phyloP scores from a whole-genome alignment of 2,888 invertebrate species.

The Drosophila formosana region DNA sequence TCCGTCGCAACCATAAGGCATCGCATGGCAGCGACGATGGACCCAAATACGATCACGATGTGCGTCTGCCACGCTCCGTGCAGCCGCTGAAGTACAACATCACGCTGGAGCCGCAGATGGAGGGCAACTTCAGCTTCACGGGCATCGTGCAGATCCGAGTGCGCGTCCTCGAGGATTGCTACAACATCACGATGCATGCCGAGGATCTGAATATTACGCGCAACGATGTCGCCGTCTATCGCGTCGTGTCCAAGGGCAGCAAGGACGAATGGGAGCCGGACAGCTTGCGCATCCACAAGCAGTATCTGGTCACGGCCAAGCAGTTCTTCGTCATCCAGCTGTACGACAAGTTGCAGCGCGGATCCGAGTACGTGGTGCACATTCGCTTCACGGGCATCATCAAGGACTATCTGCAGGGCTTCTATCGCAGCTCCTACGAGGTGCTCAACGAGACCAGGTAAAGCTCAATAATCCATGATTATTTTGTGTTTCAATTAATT shows the following conservation, averaged over 20 bases:
- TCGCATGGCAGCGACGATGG: slow-evolving; percentile 41
- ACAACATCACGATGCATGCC: slow-evolving; percentile 91
- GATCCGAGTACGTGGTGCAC: slow-evolving; percentile 88
- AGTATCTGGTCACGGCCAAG: slow-evolving; percentile 87
- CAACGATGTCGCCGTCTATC: slow-evolving; percentile 86
- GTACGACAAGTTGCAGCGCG: slow-evolving; percentile 86
- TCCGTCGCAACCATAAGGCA: slow-evolving; percentile 62
- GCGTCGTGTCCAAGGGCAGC: slow-evolving; percentile 36
- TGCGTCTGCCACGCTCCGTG: slow-evolving; percentile 89
- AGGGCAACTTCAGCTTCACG: slow-evolving; percentile 92
- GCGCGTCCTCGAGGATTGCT: slow-evolving; percentile 86
- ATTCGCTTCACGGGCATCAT: slow-evolving; percentile 90
- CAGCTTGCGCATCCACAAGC: slow-evolving; percentile 82
- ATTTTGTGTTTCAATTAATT: neutral
- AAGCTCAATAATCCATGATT: neutral
- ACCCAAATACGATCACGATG: slow-evolving; percentile 86
- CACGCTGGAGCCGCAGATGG: slow-evolving; percentile 90
- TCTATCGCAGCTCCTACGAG: slow-evolving; percentile 93
- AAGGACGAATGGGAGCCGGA: slow-evolving; percentile 34
- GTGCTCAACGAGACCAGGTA: slow-evolving; percentile 90
- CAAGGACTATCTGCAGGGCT: slow-evolving; percentile 91
- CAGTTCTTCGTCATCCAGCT: slow-evolving; percentile 90
- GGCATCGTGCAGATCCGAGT: slow-evolving; percentile 89
- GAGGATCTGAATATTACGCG: slow-evolving; percentile 89
- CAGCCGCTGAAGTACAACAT: slow-evolving; percentile 90